Evolutionary conservation across 1,140 invertebrate genomes (phyloP), one percentile per base, ranked within the genome.

Genomic region (Trichoplusia ni): DNA sequence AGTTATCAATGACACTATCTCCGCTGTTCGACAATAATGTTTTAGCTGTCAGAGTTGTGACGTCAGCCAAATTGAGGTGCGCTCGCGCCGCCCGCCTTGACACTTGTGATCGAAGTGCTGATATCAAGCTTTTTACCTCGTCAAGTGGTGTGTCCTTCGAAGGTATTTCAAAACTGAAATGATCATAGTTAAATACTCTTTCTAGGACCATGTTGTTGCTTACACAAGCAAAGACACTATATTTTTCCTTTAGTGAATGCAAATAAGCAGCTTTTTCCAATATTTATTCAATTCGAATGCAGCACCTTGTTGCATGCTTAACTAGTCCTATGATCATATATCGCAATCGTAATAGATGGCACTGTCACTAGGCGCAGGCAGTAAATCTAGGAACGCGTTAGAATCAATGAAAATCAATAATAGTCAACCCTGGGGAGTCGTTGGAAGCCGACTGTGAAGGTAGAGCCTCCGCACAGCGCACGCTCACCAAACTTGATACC

Each of bases 1-100:
- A 79, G 78, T 89, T 89, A 90, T 90, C 88, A 79, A 75, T 90
- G 88, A 90, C 88, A 89, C 84, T 87, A 90, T 90, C 88, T 89
- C 64, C 59, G 79, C 58, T 64, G 81, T 87, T 90, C 88, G 88
- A 90, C 85, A 88, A 90, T n/a, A n/a, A 89, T 90, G 86, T 86
- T 90, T 82, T 79, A 84, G 77, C 86, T 90, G 89, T 90, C 86
- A 90, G 82, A 83, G 78, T 56, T 82, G 79, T 90, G 89, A 90
- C 89, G 86, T 90, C 86, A 89, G 82, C 82, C 79, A 80, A 85
- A 84, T 82, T 75, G 81, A 69, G 73, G 67, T 65, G 72, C 76
- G 76, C 78, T 66, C 64, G 75, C 76, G 74, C 59, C 40, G 58
- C 42, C 33, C 54, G 40, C 37, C 51, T 14, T 25, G 54, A 33